Evolutionary conservation across 2,797 vertebrate genomes (phyloP), one percentile per base, ranked within the genome.

Genomic region (Cottoperca gobio): DNA sequence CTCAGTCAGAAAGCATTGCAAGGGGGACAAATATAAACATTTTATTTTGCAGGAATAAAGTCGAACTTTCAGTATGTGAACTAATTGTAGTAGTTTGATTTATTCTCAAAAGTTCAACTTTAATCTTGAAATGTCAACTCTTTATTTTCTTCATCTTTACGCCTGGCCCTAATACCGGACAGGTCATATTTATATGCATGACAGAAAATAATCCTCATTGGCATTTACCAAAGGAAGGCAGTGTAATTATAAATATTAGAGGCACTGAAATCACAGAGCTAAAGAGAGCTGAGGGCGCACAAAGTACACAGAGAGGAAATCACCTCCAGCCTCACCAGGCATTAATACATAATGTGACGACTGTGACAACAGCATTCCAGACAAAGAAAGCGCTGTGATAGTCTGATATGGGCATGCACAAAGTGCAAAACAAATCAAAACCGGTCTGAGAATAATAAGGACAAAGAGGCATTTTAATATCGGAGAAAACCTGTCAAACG

Each of bases 381-480:
- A 52, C 40, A n/a, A n/a, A n/a, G n/a, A n/a, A n/a, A n/a, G n/a
- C n/a, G n/a, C n/a, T n/a, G n/a, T n/a, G n/a, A n/a, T n/a, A n/a
- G n/a, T n/a, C n/a, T n/a, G n/a, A n/a, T n/a, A n/a, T n/a, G n/a
- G n/a, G n/a, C n/a, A n/a, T n/a, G n/a, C 37, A 49, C n/a, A 68
- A 49, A 10, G 10, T 42, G n/a, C n/a, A 46, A 31, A 52, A 11
- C 4, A 21, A 33, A 8, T 46, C 39, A 45, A 26, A 2, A 31
- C 23, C 23, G 24, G 24, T 43, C 6, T 7, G 19, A 46, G 3
- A 39, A 10, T 26, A 23, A n/a, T 39, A 23, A 23, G 0, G 7
- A 50, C 66, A 50, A 55, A 53, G 46, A 70, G 45, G 19, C 23
- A 19, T 64, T 59, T 59, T 12, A 31, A 7, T 14, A 33, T 43